Evolutionary conservation across 1,140 invertebrate genomes (phyloP).

Genomic region (Chironomus striatipennis): DNA sequence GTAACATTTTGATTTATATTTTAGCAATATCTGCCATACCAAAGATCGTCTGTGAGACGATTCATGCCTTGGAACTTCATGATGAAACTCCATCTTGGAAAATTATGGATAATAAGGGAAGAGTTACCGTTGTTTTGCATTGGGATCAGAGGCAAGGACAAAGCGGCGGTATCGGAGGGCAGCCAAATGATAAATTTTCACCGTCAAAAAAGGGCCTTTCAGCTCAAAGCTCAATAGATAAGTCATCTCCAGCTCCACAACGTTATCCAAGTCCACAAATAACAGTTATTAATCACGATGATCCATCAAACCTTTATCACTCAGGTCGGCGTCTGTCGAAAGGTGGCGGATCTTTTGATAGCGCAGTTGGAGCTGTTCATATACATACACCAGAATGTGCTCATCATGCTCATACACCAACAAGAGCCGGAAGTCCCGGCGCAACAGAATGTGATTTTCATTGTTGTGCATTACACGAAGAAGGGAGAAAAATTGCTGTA

Average conservation of each 20-base stretch:
- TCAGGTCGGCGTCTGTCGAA: slow-evolving; percentile 48
- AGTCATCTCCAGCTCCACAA: slow-evolving; percentile 47
- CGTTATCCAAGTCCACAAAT: slow-evolving; percentile 69
- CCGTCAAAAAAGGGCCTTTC: slow-evolving; percentile 44
- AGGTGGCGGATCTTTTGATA: slow-evolving; percentile 64
- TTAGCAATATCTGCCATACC: slow-evolving; percentile 90
- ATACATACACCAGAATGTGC: slow-evolving; percentile 78
- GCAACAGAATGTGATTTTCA: slow-evolving; percentile 84
- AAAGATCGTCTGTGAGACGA: slow-evolving; percentile 92
- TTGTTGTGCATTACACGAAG: slow-evolving; percentile 86
- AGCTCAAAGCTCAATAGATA: slow-evolving; percentile 63
- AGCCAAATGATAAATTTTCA: slow-evolving; percentile 61
- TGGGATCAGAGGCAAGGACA: slow-evolving; percentile 74
- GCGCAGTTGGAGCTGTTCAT: slow-evolving; percentile 56
- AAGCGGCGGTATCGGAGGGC: slow-evolving; percentile 44
- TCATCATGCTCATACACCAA: slow-evolving; percentile 58
- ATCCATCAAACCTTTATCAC: slow-evolving; percentile 45
- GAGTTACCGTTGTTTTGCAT: slow-evolving; percentile 86
- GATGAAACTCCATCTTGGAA: slow-evolving; percentile 94
- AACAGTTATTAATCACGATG: slow-evolving; percentile 84
- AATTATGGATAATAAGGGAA: slow-evolving; percentile 92
- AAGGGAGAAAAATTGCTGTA: slow-evolving; percentile 79
- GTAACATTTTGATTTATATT: slow-evolving; percentile 31
- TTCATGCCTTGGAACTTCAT: slow-evolving; percentile 84
- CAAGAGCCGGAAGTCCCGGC: slow-evolving; percentile 44